These are phyloP conservation scores for Trichogramma evanescens DNA, from an alignment of 2,888 invertebrate genomes.

Conservation along the genomic window DNA sequence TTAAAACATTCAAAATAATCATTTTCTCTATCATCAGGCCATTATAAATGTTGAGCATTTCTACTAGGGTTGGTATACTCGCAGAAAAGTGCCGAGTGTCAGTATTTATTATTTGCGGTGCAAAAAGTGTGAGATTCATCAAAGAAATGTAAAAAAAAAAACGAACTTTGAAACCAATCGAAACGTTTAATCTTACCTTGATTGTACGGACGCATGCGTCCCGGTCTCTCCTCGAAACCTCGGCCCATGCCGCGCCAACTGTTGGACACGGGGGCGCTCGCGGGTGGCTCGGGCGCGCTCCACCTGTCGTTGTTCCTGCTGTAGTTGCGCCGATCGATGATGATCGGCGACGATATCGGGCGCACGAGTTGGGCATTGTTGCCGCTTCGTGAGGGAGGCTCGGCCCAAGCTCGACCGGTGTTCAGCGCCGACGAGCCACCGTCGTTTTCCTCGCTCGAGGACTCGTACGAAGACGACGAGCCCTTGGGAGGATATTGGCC, in stretches of 20 bases:
- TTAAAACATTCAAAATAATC: too few relatives aligned
- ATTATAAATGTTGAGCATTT: too few relatives aligned
- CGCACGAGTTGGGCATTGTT: too few relatives aligned
- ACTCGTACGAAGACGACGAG: not conserved
- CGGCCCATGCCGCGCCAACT: slow-evolving; percentile 23
- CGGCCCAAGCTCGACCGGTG: too few relatives aligned
- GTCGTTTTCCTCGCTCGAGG: not conserved
- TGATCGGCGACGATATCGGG: too few relatives aligned
- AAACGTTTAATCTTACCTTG: not conserved
- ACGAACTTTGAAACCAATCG: not conserved
- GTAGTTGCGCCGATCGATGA: slow-evolving; percentile 6
- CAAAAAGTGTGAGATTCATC: too few relatives aligned
- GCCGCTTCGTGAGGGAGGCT: too few relatives aligned
- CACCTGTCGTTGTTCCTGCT: slow-evolving; percentile 14
- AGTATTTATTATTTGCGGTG: too few relatives aligned
- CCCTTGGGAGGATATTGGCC: not conserved
- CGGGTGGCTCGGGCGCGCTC: slow-evolving; percentile 19
- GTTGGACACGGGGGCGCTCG: slow-evolving; percentile 12
- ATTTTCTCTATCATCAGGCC: too few relatives aligned
- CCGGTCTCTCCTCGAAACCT: slow-evolving; percentile 16
- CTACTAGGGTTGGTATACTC: too few relatives aligned
- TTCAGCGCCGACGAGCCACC: too few relatives aligned
- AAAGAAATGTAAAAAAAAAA: not conserved
- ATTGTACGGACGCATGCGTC: not conserved
- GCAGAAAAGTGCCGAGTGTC: too few relatives aligned